These are phyloP conservation scores for Musca domestica DNA, from an alignment of 1,140 invertebrate species.

Conservation along the genomic window DNA sequence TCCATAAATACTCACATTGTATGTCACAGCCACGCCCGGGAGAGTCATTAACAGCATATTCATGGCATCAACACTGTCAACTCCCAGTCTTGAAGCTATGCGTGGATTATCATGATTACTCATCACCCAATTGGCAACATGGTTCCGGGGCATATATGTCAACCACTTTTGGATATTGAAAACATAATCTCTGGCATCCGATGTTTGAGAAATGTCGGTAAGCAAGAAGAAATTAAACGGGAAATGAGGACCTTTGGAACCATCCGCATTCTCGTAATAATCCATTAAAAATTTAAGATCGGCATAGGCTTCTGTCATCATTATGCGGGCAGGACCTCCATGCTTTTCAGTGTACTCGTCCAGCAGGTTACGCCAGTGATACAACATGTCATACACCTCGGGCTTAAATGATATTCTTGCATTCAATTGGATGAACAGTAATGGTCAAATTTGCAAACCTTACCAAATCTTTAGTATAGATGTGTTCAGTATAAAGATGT, in stretches of 20 bases:
- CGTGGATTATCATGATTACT: conserved; percentile 74
- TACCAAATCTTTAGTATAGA: conserved; percentile 61
- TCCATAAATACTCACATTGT: conserved; percentile 58
- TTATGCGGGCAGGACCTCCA: conserved; percentile 51
- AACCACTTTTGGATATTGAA: conserved; percentile 59
- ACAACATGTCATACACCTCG: conserved; percentile 63
- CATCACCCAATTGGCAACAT: conserved; percentile 68
- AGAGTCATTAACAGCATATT: conserved; percentile 73
- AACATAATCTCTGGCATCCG: conserved; percentile 58
- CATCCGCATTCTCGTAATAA: conserved; percentile 59
- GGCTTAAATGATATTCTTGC: conserved; percentile 34
- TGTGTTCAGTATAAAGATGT: conserved; percentile 62
- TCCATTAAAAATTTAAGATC: conserved; percentile 56
- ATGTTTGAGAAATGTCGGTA: conserved; percentile 55
- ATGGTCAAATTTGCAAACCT: background rate
- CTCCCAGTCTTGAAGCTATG: conserved; percentile 64
- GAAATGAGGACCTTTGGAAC: conserved; percentile 60
- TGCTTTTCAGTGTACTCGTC: conserved; percentile 59
- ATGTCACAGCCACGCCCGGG: conserved; percentile 75
- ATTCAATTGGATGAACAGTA: no score
- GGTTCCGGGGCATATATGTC: conserved; percentile 59
- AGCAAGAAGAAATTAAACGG: conserved; percentile 70
- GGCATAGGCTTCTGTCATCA: conserved; percentile 68
- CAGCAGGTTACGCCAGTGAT: conserved; percentile 63
- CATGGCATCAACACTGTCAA: conserved; percentile 66